A percentile compares a stretch with the other conserved stretches of the same genome.
These are phyloP conservation scores for Spatulosminthurus flaviceps DNA, from an alignment of 2,888 invertebrate species.

Conservation along the genomic window DNA sequence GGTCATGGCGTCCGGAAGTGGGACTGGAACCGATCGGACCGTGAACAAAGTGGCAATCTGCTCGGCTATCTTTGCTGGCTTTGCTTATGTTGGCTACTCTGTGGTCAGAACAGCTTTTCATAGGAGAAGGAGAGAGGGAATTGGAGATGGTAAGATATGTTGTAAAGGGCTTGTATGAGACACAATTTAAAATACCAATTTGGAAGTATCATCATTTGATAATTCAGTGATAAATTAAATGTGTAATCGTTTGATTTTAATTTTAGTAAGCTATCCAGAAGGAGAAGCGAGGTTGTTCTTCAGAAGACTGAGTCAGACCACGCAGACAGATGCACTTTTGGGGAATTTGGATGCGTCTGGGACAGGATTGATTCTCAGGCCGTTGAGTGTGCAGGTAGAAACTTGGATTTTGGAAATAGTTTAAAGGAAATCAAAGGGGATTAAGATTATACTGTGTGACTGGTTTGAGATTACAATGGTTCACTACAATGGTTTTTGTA, in stretches of 20 bases:
- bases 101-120: conserved; percentile 68
- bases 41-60: conserved; percentile 69
- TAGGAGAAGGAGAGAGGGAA: conserved; percentile 65
- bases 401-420: too few species aligned
- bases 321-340: conserved; percentile 68
- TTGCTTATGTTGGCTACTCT: conserved; percentile 69
- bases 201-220: too few species aligned
- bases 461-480: too few species aligned
- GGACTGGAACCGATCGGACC: conserved; percentile 65
- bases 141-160: conserved; percentile 65
- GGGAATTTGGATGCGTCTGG: conserved; percentile 67
- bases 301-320: conserved; percentile 67
- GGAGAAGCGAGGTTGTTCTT: conserved; percentile 67
- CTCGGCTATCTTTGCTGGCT: conserved; percentile 69
- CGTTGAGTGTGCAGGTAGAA: conserved; percentile 64
- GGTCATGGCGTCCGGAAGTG: conserved; percentile 63
- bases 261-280: conserved; percentile 64
- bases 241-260: too few species aligned
- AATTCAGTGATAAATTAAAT: too few species aligned
- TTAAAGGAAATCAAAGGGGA: too few species aligned
- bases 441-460: too few species aligned
- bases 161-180: too few species aligned
- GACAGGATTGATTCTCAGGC: conserved; percentile 66
- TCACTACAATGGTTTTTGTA: not conserved
- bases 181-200: too few species aligned